Evolutionary conservation across 1,140 invertebrate genomes (phyloP).

Genomic region (Galleria mellonella): DNA sequence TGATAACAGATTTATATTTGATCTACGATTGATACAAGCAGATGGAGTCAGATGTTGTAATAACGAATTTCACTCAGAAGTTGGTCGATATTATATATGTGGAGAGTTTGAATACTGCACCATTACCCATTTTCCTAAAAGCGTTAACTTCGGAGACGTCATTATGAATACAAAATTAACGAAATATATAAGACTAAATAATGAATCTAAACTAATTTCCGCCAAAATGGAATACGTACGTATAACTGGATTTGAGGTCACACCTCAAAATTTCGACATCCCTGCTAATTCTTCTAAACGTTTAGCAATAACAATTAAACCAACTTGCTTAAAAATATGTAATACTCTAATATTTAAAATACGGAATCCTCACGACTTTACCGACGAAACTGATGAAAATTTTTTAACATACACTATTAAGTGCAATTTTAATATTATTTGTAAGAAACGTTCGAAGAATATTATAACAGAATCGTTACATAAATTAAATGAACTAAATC

Average conservation of each 20-base stretch:
- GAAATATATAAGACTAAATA: slow-evolving; percentile 40
- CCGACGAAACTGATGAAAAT: slow-evolving; percentile 21
- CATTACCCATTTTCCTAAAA: slow-evolving; percentile 41
- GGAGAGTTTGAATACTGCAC: slow-evolving; percentile 51
- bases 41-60: slow-evolving; percentile 46
- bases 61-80: slow-evolving; percentile 52
- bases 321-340: slow-evolving; percentile 33
- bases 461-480: slow-evolving; percentile 44
- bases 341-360: slow-evolving; percentile 40
- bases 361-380: slow-evolving; percentile 29
- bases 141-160: slow-evolving; percentile 47
- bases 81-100: slow-evolving; percentile 56
- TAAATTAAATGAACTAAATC: slow-evolving; percentile 33
- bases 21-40: slow-evolving; percentile 51
- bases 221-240: slow-evolving; percentile 40
- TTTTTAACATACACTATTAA: slow-evolving; percentile 35
- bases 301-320: slow-evolving; percentile 36
- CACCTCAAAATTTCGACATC: slow-evolving; percentile 36
- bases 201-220: slow-evolving; percentile 38
- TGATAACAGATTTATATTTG: slow-evolving; percentile 52
- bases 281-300: slow-evolving; percentile 37
- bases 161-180: slow-evolving; percentile 32
- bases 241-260: slow-evolving; percentile 35
- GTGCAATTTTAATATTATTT: slow-evolving; percentile 33
- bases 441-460: slow-evolving; percentile 19